phyloP scores from a whole-genome alignment of 2,113 vertebrate species.

The Syngnathus floridae region DNA sequence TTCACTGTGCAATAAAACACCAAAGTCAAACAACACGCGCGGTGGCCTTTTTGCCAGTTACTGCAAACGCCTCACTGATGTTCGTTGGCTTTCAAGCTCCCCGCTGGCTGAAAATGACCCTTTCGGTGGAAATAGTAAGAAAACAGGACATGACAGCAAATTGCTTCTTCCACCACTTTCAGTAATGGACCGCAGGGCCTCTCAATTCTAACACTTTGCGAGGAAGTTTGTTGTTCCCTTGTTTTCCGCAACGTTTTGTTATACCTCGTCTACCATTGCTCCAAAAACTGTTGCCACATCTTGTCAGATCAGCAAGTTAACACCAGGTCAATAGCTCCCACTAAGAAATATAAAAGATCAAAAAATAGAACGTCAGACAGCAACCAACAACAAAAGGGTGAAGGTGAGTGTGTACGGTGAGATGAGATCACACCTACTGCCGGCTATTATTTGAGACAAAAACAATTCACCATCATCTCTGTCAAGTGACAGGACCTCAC shows the following conservation, averaged over 20 bases:
- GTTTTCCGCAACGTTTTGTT: neutral
- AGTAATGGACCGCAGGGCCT: constrained; percentile 37
- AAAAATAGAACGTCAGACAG: constrained; percentile 32
- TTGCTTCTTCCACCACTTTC: constrained; percentile 34
- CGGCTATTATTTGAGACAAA: neutral
- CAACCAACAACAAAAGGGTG: constrained; percentile 15
- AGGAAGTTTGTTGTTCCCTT: neutral
- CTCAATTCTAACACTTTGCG: constrained; percentile 5
- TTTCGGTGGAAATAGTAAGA: constrained; percentile 41
- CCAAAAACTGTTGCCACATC: neutral
- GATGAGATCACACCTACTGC: constrained; percentile 19
- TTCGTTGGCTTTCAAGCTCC: constrained; percentile 35
- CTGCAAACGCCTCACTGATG: constrained; percentile 51
- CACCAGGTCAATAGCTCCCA: constrained; percentile 51
- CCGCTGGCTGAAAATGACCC: constrained; percentile 45
- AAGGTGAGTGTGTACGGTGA: constrained; percentile 7
- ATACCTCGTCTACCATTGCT: constrained; percentile 1
- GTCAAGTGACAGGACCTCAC: neutral
- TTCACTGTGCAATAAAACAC: constrained; percentile 38
- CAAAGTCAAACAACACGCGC: constrained; percentile 21
- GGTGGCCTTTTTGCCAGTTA: constrained; percentile 46
- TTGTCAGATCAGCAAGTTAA: constrained; percentile 25
- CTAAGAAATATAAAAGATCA: constrained; percentile 21
- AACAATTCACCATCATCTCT: neutral
- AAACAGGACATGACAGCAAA: constrained; percentile 52